phyloP scores from a whole-genome alignment of 2,888 invertebrate species.

The Leucania comma region DNA sequence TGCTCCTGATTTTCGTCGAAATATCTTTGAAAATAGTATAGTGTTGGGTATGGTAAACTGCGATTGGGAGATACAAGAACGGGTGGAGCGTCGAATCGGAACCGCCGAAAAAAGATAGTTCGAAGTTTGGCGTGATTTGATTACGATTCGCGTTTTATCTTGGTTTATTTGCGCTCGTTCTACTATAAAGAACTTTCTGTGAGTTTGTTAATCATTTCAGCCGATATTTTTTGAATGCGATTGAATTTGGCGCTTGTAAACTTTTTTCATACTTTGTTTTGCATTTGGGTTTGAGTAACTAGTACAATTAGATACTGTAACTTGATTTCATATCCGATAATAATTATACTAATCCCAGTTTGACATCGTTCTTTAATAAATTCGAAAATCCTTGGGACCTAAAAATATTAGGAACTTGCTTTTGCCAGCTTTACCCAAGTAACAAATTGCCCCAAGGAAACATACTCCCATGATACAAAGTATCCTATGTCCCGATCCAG shows the following conservation, averaged over 20 bases:
- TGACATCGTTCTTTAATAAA: too few relatives aligned
- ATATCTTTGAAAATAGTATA: constrained; percentile 47
- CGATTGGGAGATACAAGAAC: constrained; percentile 48
- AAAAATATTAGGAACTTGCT: too few relatives aligned
- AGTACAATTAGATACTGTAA: too few relatives aligned
- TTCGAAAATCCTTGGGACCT: too few relatives aligned
- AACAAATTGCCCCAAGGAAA: too few relatives aligned
- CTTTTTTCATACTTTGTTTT: neutral
- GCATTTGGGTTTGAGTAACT: too few relatives aligned
- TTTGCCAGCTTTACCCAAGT: too few relatives aligned
- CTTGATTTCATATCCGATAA: too few relatives aligned
- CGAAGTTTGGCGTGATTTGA: constrained; percentile 28
- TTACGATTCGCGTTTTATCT: constrained; percentile 19
- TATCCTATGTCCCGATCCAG: too few relatives aligned
- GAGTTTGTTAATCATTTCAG: constrained; percentile 13
- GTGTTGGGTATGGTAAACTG: constrained; percentile 47
- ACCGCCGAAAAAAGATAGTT: constrained; percentile 38
- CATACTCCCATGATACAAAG: too few relatives aligned
- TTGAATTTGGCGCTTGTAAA: neutral
- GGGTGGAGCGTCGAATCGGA: constrained; percentile 26
- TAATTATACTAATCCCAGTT: too few relatives aligned
- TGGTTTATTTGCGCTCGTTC: constrained; percentile 6
- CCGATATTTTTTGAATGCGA: constrained; percentile 4
- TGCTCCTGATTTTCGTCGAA: constrained; percentile 45
- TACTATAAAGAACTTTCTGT: neutral